phyloP scores from a whole-genome alignment of 2,113 vertebrate species.

The Muntiacus reevesi region DNA sequence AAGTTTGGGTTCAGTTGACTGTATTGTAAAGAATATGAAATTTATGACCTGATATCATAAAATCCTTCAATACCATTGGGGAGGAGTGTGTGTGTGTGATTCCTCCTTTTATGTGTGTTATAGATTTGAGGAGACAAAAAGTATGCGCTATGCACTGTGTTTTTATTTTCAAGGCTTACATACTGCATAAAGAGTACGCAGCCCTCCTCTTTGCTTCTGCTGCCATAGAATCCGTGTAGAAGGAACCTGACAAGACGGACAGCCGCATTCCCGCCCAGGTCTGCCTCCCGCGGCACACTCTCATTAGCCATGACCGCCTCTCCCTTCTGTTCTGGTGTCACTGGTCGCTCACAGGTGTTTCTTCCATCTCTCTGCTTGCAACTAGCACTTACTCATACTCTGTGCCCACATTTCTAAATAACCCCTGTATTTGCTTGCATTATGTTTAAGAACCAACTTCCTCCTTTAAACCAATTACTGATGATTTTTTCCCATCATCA shows the following conservation, averaged over 20 bases:
- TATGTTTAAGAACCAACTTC: neutral
- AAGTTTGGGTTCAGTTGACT: neutral
- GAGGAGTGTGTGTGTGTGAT: neutral
- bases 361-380: neutral
- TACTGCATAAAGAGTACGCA: neutral
- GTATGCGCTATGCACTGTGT: too few species aligned
- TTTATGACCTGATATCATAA: neutral
- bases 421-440: neutral
- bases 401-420: neutral
- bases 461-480: neutral
- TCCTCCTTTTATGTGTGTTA: neutral
- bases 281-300: neutral
- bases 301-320: accelerated
- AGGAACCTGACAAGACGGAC: neutral
- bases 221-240: neutral
- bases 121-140: neutral
- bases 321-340: neutral
- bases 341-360: neutral
- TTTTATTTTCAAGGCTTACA: neutral
- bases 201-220: neutral
- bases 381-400: neutral
- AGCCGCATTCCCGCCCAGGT: neutral
- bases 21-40: neutral
- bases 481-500: neutral
- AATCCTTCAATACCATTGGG: neutral